Evolutionary conservation across 1,140 invertebrate genomes (phyloP), one percentile per base, ranked within the genome.

Genomic region (Acromyrmex charruanus): DNA sequence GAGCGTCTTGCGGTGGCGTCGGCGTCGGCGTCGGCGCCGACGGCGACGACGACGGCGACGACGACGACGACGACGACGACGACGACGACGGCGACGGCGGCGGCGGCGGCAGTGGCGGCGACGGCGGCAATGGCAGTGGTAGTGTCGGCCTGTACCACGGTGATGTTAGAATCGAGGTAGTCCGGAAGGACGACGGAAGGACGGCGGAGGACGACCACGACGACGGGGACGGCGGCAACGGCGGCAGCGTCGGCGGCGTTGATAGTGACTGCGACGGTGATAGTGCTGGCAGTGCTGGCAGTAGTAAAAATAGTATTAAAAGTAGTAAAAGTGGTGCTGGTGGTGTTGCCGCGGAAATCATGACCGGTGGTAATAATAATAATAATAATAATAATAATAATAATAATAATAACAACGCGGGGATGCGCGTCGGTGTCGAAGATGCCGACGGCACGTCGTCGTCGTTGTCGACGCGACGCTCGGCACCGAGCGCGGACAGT

Each of bases 341-440:
- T 31, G 85, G 58, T 68, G 82, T 80, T 90, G 87, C 39, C 53
- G 72, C 69, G 69, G 49, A 16, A 69, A 79, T 86, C 14, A 86
- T 66, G 82, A 88, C 87, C 77, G 86, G 84, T 77, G 53, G 44
- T 59, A 71, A 59, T 82, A 82, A 74, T 59, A 68, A 68, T 59
- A 9, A 31, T 31, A 75, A 77, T 59, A 9, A 31, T 31, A 75
- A 77, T 59, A 9, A 31, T 31, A 75, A 77, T 28, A 75, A 77
- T 59, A 10, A 77, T 31, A 68, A 68, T 59, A 10, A 31, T 0
- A 75, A 77, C 12, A 80, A 51, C 31, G 63, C 59, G 84, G 68
- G 14, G 68, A 80, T 55, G 81, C 79, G 85, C 79, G 85, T 86
- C 68, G 88, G 65, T 74, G 66, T 82, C 66, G 90, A 87, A 69